Conservation (phyloP, 2,888 invertebrate genomes). For the Adelognathus sp. region DNA sequence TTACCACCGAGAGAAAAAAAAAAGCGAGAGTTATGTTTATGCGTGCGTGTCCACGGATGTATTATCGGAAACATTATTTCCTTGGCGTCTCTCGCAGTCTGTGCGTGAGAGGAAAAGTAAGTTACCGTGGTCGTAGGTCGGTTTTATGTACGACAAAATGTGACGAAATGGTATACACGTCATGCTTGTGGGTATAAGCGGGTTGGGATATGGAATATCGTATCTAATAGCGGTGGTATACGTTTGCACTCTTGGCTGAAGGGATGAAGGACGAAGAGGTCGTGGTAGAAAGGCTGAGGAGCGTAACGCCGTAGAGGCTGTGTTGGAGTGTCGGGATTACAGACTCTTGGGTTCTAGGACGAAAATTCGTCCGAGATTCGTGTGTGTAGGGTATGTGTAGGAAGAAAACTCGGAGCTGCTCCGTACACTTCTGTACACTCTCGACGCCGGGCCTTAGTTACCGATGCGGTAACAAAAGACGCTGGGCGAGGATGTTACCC, state of each 20-base stretch:
- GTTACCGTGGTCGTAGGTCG: background rate
- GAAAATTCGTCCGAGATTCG: too few species aligned
- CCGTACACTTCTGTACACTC: background rate
- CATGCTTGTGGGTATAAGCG: background rate
- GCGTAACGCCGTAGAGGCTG: too few species aligned
- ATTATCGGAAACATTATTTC: background rate
- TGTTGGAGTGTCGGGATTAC: too few species aligned
- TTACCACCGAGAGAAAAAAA: background rate
- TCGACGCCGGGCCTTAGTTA: slow-evolving; percentile 6
- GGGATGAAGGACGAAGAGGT: background rate
- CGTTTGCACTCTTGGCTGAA: background rate
- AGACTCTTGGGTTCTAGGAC: too few species aligned
- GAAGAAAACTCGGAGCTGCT: background rate
- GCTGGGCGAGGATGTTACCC: slow-evolving; percentile 22
- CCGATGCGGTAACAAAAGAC: slow-evolving; percentile 37
- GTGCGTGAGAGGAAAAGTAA: background rate
- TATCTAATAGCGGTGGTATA: background rate
- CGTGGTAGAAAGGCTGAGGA: background rate
- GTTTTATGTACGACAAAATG: background rate
- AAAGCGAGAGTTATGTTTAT: background rate
- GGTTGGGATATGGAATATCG: background rate
- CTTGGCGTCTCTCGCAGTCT: background rate
- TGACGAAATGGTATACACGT: background rate
- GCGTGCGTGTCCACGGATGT: background rate
- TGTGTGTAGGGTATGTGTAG: background rate